Percentiles rank a stretch among this genome's conserved stretches.
Conservation (phyloP, 92 coral and sea anemone genomes). For the Umimayanthus kanabou region DNA sequence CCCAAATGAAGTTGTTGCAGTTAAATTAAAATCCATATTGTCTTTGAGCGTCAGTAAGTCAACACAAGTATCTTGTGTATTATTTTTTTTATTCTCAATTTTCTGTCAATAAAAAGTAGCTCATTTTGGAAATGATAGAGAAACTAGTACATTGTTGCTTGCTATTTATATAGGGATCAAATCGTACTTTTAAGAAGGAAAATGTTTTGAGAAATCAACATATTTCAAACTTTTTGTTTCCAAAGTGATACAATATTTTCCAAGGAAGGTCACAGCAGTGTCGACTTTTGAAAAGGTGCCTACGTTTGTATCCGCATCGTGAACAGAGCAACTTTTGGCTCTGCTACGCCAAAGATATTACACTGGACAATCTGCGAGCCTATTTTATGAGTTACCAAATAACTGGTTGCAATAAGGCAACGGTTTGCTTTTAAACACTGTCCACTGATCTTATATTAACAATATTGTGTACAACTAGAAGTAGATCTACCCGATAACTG, state of each 20-base stretch:
- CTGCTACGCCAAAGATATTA: not conserved
- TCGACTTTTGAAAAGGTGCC: no score
- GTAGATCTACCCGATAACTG: not conserved
- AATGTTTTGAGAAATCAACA: no score
- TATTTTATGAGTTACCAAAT: not conserved
- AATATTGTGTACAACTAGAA: no score
- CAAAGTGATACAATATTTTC: no score
- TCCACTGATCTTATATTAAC: not conserved
- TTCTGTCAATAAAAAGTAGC: not conserved
- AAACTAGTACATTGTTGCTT: not conserved
- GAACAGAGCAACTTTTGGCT: no score
- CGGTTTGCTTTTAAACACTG: not conserved
- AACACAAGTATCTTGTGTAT: no score
- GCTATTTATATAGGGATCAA: not conserved
- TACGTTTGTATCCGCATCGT: no score
- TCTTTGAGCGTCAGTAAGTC: no score
- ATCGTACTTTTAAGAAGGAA: not conserved
- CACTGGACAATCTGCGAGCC: not conserved
- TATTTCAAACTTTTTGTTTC: not conserved
- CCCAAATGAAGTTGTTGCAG: no score
- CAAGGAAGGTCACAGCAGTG: not conserved
- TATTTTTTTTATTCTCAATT: no score
- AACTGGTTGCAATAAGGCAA: not conserved
- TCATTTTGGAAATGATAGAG: not conserved
- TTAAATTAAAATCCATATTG: no score